Conservation (phyloP, 2,797 vertebrate genomes). For the Rhinophrynus dorsalis region DNA sequence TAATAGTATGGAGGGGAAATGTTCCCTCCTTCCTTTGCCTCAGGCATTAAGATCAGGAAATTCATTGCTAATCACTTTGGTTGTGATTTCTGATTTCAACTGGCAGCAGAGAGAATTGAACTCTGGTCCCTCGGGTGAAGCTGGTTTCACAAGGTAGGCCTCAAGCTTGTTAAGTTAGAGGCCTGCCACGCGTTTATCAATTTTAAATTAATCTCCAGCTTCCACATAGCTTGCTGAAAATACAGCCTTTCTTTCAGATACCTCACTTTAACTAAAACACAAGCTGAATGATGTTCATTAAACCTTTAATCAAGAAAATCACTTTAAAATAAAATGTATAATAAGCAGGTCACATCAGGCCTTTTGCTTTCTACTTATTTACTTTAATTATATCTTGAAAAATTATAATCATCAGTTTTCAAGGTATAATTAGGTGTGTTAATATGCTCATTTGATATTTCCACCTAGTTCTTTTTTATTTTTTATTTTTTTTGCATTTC, state of each 20-base stretch:
- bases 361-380: not conserved
- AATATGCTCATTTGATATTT: not conserved
- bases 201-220: conserved; percentile 75
- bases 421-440: not conserved
- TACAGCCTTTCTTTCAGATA: conserved; percentile 65
- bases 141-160: conserved; percentile 65
- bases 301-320: conserved; percentile 7
- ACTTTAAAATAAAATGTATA: not conserved
- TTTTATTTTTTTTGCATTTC: no score
- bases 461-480: not conserved
- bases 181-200: conserved; percentile 68
- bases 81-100: conserved; percentile 80
- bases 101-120: conserved; percentile 77
- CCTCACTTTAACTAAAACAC: conserved; percentile 53
- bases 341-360: not conserved
- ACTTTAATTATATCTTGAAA: not conserved
- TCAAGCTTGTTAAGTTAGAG: conserved; percentile 72
- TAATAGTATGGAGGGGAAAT: conserved; percentile 51
- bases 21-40: conserved; percentile 59
- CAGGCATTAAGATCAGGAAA: conserved; percentile 68
- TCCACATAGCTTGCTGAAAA: conserved; percentile 73
- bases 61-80: conserved; percentile 74
- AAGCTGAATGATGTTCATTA: not conserved
- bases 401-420: not conserved
- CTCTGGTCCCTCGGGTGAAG: conserved; percentile 65